Conservation (phyloP, 2,888 invertebrate species). For the Timema podura region DNA sequence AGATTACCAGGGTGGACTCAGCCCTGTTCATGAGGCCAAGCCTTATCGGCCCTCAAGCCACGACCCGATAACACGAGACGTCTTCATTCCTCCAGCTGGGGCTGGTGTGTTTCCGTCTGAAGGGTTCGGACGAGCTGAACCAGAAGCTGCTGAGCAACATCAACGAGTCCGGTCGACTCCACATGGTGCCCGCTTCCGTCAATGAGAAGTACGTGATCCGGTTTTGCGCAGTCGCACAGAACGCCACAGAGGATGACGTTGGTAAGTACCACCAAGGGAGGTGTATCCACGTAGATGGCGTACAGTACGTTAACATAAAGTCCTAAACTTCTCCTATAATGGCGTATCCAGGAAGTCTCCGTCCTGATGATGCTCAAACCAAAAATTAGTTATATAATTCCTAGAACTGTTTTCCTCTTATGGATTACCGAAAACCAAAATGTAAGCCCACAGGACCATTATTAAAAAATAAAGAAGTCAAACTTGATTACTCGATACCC, state of each 20-base stretch:
- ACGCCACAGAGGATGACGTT: conserved; percentile 79
- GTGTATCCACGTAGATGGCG: background rate
- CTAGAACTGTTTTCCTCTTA: too few species aligned
- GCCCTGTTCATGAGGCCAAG: too few species aligned
- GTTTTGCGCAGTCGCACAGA: conserved; percentile 90
- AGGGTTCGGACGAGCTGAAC: conserved; percentile 69
- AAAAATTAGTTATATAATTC: too few species aligned
- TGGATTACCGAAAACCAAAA: too few species aligned
- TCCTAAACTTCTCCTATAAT: too few species aligned
- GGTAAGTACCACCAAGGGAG: conserved; percentile 48
- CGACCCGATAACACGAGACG: too few species aligned
- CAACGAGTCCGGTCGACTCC: conserved; percentile 91
- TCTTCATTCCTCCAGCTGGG: conserved; percentile 60
- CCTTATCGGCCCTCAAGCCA: too few species aligned
- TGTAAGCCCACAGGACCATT: too few species aligned
- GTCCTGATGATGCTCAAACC: background rate
- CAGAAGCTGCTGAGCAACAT: conserved; percentile 87
- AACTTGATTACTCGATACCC: too few species aligned
- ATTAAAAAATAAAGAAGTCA: too few species aligned
- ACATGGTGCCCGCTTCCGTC: conserved; percentile 94
- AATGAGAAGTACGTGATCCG: conserved; percentile 88
- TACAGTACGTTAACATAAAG: too few species aligned
- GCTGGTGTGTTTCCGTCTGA: conserved; percentile 85
- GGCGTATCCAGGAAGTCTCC: background rate
- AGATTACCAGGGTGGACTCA: too few species aligned